Evolutionary conservation across 2,113 vertebrate species (phyloP).

Genomic region (human (Homo sapiens)): GRCh38 chr6:134635001-134635500

Average conservation of each 20-base stretch:
- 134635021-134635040: not conserved
- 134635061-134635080: not conserved
- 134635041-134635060: slow-evolving; percentile 13
- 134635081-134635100: not conserved
- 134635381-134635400: not conserved
- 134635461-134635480: not conserved
- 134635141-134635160: not conserved
- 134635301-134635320: not conserved
- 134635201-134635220: not conserved
- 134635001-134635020: not conserved
- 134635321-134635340: not conserved
- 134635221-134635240: not conserved
- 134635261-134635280: not conserved
- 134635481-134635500: not conserved
- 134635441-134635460: not conserved
- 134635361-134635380: not conserved
- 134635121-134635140: not conserved
- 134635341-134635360: not conserved
- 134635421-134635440: not conserved
- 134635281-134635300: not conserved
- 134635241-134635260: not conserved
- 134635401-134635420: not conserved
- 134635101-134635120: not conserved
- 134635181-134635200: not conserved
- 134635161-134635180: not conserved